These are phyloP conservation scores for Acrocephalus arundinaceus DNA, from an alignment of 2,113 vertebrate genomes.

Conservation along the genomic window DNA sequence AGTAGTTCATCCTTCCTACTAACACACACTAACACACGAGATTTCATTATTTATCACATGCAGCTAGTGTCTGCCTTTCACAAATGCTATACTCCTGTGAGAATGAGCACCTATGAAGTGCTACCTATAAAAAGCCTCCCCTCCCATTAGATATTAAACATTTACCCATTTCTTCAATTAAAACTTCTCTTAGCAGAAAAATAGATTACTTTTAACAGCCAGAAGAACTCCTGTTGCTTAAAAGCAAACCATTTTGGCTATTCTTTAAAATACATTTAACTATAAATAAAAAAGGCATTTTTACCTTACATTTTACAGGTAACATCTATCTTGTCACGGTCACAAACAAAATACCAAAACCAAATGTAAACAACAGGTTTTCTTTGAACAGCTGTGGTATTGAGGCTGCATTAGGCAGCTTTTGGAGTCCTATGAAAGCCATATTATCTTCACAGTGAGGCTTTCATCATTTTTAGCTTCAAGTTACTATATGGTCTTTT, in stretches of 20 bases:
- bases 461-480: background rate
- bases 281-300: background rate
- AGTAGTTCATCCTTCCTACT: background rate
- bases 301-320: background rate
- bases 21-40: background rate
- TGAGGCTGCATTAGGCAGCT: background rate
- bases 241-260: background rate
- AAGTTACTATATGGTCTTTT: background rate
- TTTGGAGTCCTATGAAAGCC: background rate
- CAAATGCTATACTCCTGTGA: background rate
- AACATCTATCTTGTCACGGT: background rate
- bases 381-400: background rate
- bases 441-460: background rate
- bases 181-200: background rate
- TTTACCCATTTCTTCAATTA: background rate
- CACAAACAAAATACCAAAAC: background rate
- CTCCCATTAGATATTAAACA: background rate
- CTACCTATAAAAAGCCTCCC: background rate
- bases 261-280: background rate
- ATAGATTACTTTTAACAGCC: background rate
- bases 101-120: background rate
- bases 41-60: background rate
- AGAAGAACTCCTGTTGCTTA: background rate
- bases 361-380: background rate
- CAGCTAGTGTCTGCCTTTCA: background rate